Base-by-base conservation (phyloP, 2,888 invertebrate species). In the Drosophila gaucha region DNA sequence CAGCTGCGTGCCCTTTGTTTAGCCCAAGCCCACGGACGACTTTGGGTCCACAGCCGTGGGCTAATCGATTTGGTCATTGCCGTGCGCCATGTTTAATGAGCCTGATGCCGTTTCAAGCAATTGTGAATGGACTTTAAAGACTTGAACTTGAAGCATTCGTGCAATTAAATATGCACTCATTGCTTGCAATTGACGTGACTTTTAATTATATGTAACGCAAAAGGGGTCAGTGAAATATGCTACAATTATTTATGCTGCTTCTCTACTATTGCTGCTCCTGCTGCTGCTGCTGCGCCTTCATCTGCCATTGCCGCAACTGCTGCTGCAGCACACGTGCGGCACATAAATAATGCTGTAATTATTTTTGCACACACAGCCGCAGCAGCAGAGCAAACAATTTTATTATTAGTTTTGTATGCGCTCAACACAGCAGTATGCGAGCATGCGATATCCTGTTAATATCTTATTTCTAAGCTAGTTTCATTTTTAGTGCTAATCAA, bases 341-440 rank as follows among this genome's bases (percentile, higher is more conserved):
- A 75, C 78, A 88, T 84, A 84, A 84, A 84, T 86, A 84, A 84
- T 77, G 70, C 63, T 58, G 62, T 88, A 77, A 88, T 88, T 88
- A 84, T 88, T 88, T 84, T 44, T 52, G 68, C 70, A 72, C 67
- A 70, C 67, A 77, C 49, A 65, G 5, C 58, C 56, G 26, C 51
- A 51, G 39, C 28, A 70, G 49, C 52, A 39, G 36, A 35, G 56
- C 70, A 72, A 70, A 88, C 87, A 84, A 86, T 88, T 86, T 88
- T 58, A 78, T 84, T 86, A 84, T 84, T 86, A 84, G 87, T 64
- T 77, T 64, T 62, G 47, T 63, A 71, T 43, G 54, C 39, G 55
- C 63, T 24, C 57, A 54, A 38, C 49, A 73, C 36, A 65, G 43
- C 41, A 39, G 35, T 20, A 20, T 28, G 3, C 36, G 44, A 31